Evolutionary conservation across 2,888 invertebrate species (phyloP).

Genomic region (Ichneumoninae sp.): DNA sequence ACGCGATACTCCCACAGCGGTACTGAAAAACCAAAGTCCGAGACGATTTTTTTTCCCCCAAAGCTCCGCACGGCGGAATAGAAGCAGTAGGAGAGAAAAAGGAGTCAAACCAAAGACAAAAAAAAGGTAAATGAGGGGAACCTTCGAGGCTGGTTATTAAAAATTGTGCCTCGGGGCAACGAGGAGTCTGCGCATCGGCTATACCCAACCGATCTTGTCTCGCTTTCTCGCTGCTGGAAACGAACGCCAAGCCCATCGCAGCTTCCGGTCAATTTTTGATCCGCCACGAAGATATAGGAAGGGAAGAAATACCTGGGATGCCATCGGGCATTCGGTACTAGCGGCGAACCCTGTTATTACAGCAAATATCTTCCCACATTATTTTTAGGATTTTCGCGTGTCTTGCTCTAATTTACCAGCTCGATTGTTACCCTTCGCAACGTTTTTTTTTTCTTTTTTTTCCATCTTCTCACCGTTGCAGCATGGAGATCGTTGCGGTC

Average conservation of each 20-base stretch:
- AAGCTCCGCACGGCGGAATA: conserved; percentile 5
- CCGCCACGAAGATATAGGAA: conserved; percentile 56
- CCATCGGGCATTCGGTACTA: conserved; percentile 68
- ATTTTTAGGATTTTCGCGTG: conserved; percentile 76
- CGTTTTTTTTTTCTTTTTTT: conserved; percentile 43
- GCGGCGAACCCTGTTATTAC: conserved; percentile 72
- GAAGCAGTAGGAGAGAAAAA: conserved; percentile 26
- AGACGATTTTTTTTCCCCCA: not conserved
- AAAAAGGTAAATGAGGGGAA: not conserved
- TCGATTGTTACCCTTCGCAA: conserved; percentile 58
- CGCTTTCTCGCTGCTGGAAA: conserved; percentile 40
- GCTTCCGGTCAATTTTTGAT: conserved; percentile 72
- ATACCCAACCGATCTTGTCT: conserved; percentile 61
- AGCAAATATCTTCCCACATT: conserved; percentile 78
- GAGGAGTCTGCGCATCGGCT: conserved; percentile 44
- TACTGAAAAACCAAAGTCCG: conserved; percentile 22
- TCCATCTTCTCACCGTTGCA: conserved; percentile 1
- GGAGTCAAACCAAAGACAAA: not conserved
- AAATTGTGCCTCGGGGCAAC: conserved; percentile 71
- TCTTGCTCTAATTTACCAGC: conserved; percentile 73
- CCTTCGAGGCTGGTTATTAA: conserved; percentile 74
- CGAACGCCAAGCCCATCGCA: conserved; percentile 42
- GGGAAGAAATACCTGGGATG: conserved; percentile 70
- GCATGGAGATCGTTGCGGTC: not conserved
- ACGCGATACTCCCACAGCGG: conserved; percentile 73